These are phyloP conservation scores for Pygmarrhopalites habei DNA, from an alignment of 1,140 invertebrate species.

Conservation along the genomic window DNA sequence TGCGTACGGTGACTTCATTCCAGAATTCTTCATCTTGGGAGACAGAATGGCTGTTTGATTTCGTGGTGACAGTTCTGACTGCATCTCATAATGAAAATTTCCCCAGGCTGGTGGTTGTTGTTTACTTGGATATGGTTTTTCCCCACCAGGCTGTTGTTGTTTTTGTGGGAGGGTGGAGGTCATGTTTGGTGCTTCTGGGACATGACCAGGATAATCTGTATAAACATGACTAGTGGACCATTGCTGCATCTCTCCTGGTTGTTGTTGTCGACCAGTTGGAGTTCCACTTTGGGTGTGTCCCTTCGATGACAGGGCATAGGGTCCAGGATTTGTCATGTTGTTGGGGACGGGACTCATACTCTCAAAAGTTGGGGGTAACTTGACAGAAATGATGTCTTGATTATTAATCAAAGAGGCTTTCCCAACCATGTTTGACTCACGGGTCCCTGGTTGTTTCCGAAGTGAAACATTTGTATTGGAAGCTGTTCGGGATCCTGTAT, in stretches of 20 bases:
- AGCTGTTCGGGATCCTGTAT: slow-evolving; percentile 3
- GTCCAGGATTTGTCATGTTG: no score
- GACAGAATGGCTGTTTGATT: neutral
- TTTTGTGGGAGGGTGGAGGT: no score
- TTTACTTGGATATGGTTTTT: no score
- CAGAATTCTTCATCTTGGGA: neutral
- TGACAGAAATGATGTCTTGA: slow-evolving; percentile 5
- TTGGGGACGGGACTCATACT: no score
- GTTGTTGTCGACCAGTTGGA: neutral
- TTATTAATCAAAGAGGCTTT: neutral
- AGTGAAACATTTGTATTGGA: slow-evolving; percentile 9
- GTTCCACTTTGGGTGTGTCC: no score
- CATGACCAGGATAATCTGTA: no score
- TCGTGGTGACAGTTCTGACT: neutral
- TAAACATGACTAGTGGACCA: no score
- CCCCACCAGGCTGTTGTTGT: no score
- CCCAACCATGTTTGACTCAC: slow-evolving; percentile 7
- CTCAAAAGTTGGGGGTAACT: neutral
- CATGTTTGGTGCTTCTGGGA: no score
- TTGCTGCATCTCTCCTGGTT: neutral
- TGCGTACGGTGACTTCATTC: neutral
- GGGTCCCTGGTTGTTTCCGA: neutral
- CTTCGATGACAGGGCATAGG: no score
- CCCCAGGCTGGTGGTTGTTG: neutral
- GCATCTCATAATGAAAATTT: neutral